Evolutionary conservation across 2,888 invertebrate genomes (phyloP), one percentile per base, ranked within the genome.

Genomic region (Brachycybe producta): DNA sequence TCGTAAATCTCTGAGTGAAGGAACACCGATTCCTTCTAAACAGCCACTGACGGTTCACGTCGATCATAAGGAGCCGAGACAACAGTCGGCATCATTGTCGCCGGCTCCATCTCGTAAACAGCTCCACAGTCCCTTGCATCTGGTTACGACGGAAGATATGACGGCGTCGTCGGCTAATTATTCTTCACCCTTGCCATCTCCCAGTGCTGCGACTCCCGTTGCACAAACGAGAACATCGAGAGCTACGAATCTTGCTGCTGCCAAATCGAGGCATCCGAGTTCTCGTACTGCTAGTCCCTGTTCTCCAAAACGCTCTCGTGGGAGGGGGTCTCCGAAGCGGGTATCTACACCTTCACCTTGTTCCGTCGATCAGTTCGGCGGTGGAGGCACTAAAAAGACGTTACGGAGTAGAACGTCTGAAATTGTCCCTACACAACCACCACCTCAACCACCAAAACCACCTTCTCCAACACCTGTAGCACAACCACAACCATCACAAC

Each of bases 171-270:
- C 47, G 39, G 30, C 47, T 23, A 24, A 26, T 11, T n/a, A n/a
- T n/a, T 26, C 24, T 26, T 39, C 8, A 13, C 13, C 39, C 17
- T 17, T 13, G 8, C 39, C 17, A 13, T 15, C 39, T 11, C n/a
- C n/a, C n/a, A n/a, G n/a, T n/a, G n/a, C n/a, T n/a, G n/a, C n/a
- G n/a, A n/a, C n/a, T n/a, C n/a, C n/a, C n/a, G n/a, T n/a, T 11
- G 11, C 32, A 39, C 52, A 41, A 32, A 46, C 44, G 41, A 41
- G 48, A 48, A 28, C 48, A 38, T 15, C 32, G 35, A 27, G 34
- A 15, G 17, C 30, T 24, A 32, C 26, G 17, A 30, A 27, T 17
- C 32, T 26, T 13, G 39, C 35, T 21, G 46, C 28, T 2, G n/a
- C 44, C 11, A n/a, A 32, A 11, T 11, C 11, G 32, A 32, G n/a